Evolutionary conservation across 2,113 vertebrate species (phyloP).

Genomic region (Callaeas wilsoni): DNA sequence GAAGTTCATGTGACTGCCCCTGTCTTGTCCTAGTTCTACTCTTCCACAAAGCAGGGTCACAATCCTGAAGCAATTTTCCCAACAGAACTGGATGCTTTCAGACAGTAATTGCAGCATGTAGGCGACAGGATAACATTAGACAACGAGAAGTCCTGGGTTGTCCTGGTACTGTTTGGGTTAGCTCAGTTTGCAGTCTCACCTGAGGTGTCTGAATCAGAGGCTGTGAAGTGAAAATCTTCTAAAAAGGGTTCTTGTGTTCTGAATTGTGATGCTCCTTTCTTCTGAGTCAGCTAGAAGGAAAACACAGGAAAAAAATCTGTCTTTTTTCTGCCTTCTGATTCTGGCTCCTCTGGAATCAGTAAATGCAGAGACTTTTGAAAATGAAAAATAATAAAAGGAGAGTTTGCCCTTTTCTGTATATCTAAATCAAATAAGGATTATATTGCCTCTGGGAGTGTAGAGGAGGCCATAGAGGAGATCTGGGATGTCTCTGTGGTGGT

Average conservation of each 20-base stretch:
- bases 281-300: background rate
- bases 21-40: background rate
- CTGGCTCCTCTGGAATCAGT: background rate
- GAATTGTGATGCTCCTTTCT: background rate
- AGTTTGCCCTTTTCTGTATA: background rate
- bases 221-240: background rate
- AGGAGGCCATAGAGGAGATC: background rate
- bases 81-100: background rate
- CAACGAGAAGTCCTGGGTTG: background rate
- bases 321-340: background rate
- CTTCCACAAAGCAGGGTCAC: background rate
- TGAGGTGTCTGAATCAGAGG: background rate
- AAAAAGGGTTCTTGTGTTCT: background rate
- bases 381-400: background rate
- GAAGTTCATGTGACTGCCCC: background rate
- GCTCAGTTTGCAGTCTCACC: background rate
- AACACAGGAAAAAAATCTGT: background rate
- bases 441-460: background rate
- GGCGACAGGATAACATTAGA: background rate
- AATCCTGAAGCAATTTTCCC: background rate
- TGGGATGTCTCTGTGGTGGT: background rate
- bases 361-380: background rate
- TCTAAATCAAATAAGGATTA: background rate
- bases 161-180: background rate
- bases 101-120: background rate